Evolutionary conservation across 2,797 vertebrate species (phyloP).

Genomic region (Epinephelus malabaricus): DNA sequence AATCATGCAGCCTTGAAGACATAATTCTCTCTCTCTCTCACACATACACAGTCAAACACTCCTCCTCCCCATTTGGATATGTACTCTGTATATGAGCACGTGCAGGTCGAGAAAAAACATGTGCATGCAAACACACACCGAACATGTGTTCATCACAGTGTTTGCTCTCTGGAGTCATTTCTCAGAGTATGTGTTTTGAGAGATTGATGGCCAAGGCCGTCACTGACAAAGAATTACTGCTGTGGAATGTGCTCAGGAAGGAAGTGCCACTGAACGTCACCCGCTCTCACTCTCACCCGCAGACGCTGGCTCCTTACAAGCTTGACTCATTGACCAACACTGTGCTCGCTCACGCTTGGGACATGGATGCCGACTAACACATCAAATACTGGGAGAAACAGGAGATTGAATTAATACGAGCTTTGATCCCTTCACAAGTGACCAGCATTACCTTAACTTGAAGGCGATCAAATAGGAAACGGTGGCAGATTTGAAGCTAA

Average conservation of each 20-base stretch:
- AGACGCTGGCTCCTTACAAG: constrained; percentile 34
- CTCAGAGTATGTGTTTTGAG: constrained; percentile 59
- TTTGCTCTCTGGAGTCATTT: constrained; percentile 56
- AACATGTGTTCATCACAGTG: constrained; percentile 17
- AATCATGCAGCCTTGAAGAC: constrained; percentile 29
- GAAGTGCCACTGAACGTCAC: constrained; percentile 51
- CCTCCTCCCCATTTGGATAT: constrained; percentile 18
- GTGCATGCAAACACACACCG: constrained; percentile 16
- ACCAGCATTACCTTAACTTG: constrained; percentile 8
- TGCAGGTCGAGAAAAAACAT: background rate
- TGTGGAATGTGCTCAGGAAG: constrained; percentile 41
- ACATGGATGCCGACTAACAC: constrained; percentile 5
- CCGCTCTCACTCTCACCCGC: constrained; percentile 56
- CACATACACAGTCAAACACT: constrained; percentile 28
- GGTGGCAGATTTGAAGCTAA: constrained; percentile 23
- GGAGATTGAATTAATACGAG: background rate
- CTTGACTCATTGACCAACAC: constrained; percentile 37
- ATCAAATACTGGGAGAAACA: constrained; percentile 1
- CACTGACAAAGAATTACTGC: constrained; percentile 61
- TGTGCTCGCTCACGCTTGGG: constrained; percentile 21
- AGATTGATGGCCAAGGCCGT: constrained; percentile 70
- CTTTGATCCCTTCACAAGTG: background rate
- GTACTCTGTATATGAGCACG: background rate
- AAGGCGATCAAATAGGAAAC: constrained; percentile 28
- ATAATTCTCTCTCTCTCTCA: constrained; percentile 17